A percentile compares a stretch with the other conserved stretches of the same genome.
Conservation (phyloP, 2,888 invertebrate species). For the Ochropleura leucogaster region DNA sequence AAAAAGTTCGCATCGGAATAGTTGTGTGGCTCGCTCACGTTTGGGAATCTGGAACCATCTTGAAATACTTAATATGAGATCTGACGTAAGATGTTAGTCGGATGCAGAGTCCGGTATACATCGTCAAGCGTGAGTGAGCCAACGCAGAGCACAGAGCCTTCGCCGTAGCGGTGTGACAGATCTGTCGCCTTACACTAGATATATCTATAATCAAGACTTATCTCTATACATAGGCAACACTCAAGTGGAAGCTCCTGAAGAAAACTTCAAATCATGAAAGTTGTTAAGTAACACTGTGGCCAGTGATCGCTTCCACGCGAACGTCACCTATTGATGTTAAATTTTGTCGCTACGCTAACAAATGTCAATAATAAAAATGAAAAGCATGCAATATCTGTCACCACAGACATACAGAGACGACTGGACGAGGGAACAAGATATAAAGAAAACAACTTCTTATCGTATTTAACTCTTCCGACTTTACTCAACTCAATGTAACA, state of each 20-base stretch:
- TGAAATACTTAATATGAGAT: constrained; percentile 34
- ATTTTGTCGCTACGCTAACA: constrained; percentile 84
- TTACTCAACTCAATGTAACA: constrained; percentile 89
- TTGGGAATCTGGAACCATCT: constrained; percentile 15
- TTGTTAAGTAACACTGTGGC: constrained; percentile 27
- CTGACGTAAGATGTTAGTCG: constrained; percentile 1
- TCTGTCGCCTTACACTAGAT: constrained; percentile 85
- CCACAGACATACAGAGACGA: constrained; percentile 68
- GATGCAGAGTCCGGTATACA: background rate
- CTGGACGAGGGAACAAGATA: constrained; percentile 80
- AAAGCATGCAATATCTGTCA: constrained; percentile 72
- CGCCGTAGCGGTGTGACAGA: constrained; percentile 87
- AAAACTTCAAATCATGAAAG: constrained; percentile 54
- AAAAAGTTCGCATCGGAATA: constrained; percentile 72
- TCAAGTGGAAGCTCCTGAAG: constrained; percentile 49
- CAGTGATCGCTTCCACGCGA: constrained; percentile 60
- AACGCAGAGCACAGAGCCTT: constrained; percentile 80
- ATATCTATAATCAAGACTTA: constrained; percentile 85
- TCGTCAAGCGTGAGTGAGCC: constrained; percentile 75
- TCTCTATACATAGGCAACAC: constrained; percentile 67
- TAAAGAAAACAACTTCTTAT: constrained; percentile 88
- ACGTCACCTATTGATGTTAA: constrained; percentile 72
- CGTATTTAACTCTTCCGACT: constrained; percentile 85
- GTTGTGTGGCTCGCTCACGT: constrained; percentile 63
- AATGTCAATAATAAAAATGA: constrained; percentile 70